These are phyloP conservation scores for Xestobium rufovillosum DNA, from an alignment of 2,888 invertebrate species.

Conservation along the genomic window DNA sequence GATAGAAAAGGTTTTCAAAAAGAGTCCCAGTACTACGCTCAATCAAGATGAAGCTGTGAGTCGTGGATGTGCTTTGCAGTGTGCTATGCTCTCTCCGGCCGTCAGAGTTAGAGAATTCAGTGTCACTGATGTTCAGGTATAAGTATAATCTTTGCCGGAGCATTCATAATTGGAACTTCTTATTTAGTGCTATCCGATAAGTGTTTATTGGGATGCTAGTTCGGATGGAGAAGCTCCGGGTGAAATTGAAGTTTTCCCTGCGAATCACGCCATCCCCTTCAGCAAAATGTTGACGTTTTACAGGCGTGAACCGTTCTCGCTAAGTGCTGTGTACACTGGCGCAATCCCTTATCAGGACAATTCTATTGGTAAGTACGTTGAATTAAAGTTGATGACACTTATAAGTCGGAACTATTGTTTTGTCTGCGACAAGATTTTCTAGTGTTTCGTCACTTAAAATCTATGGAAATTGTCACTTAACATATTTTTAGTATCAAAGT, in stretches of 20 bases:
- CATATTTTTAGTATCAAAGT: no score
- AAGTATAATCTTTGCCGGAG: constrained; percentile 15
- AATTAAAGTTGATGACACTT: neutral
- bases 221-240: constrained; percentile 56
- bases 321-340: constrained; percentile 77
- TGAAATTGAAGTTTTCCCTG: constrained; percentile 86
- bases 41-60: constrained; percentile 98
- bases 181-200: constrained; percentile 67
- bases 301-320: constrained; percentile 78
- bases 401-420: no score
- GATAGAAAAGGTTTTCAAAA: constrained; percentile 80
- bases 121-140: constrained; percentile 78
- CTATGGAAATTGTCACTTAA: no score
- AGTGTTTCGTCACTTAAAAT: no score
- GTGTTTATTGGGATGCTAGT: constrained; percentile 68
- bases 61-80: constrained; percentile 91
- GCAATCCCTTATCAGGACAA: constrained; percentile 68
- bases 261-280: constrained; percentile 85
- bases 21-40: constrained; percentile 85
- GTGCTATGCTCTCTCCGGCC: constrained; percentile 96
- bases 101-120: constrained; percentile 95
- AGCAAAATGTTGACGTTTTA: constrained; percentile 92
- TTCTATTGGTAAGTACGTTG: constrained; percentile 62
- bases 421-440: no score
- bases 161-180: constrained; percentile 11